Conservation (phyloP, 1,140 invertebrate species). For the Brachystomella parvula region DNA sequence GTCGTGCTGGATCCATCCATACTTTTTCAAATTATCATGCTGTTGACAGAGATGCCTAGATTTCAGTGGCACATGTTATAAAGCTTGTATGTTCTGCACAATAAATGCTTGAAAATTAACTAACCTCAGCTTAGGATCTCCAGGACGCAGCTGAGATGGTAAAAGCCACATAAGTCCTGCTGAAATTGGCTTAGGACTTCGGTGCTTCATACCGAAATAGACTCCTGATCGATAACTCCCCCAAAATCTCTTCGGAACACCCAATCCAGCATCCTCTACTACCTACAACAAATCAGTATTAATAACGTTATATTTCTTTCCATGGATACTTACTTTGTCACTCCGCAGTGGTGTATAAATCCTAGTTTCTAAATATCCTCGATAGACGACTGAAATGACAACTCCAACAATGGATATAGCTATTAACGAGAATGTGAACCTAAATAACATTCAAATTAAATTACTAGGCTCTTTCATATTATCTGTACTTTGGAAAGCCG, state of each 20-base stretch:
- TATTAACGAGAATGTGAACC: slow-evolving; percentile 1
- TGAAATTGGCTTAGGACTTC: slow-evolving; percentile 76
- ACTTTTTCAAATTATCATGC: slow-evolving; percentile 67
- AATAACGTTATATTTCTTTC: background rate
- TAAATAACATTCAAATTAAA: too few species aligned
- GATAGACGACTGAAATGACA: slow-evolving; percentile 60
- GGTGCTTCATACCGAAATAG: slow-evolving; percentile 83
- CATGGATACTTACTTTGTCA: slow-evolving; percentile 53
- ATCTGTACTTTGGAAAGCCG: too few species aligned
- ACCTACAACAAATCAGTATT: slow-evolving; percentile 46
- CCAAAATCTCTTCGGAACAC: slow-evolving; percentile 79
- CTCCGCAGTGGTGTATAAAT: slow-evolving; percentile 76
- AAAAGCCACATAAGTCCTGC: slow-evolving; percentile 97
- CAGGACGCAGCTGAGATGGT: slow-evolving; percentile 55
- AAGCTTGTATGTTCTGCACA: too few species aligned
- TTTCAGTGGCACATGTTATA: too few species aligned
- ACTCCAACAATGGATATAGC: slow-evolving; percentile 28
- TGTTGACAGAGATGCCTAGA: slow-evolving; percentile 89
- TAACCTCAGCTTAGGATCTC: slow-evolving; percentile 58
- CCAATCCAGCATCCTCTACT: slow-evolving; percentile 57
- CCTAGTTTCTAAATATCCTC: slow-evolving; percentile 74
- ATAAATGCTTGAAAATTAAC: slow-evolving; percentile 1
- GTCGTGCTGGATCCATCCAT: slow-evolving; percentile 87
- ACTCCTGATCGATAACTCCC: slow-evolving; percentile 79
- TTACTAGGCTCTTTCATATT: too few species aligned